Percentiles rank a stretch among this genome's conserved stretches.
phyloP scores from a whole-genome alignment of 1,140 invertebrate species.

The Brachystomella parvula region DNA sequence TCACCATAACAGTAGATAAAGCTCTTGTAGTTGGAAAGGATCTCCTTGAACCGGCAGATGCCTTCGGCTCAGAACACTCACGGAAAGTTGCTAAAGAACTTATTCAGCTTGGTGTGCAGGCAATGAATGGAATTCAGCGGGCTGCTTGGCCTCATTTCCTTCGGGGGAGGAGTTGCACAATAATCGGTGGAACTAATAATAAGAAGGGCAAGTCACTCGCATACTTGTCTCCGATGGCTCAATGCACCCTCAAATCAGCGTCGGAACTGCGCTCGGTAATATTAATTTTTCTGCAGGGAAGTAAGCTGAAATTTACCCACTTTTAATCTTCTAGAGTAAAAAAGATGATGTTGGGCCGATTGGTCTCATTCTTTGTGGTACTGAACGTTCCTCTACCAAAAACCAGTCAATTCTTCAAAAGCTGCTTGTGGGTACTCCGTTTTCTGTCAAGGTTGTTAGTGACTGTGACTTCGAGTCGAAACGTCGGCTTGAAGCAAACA shows the following conservation, averaged over 20 bases:
- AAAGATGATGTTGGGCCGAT: neutral
- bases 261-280: neutral
- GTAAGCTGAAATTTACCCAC: neutral
- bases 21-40: neutral
- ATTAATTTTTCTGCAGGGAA: neutral
- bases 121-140: neutral
- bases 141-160: neutral
- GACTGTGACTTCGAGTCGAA: neutral
- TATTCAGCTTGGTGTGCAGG: neutral
- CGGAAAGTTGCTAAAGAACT: neutral
- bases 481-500: neutral
- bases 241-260: neutral
- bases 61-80: neutral
- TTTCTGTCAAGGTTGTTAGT: neutral
- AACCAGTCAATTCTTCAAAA: neutral
- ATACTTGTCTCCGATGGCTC: slow-evolving; percentile 1
- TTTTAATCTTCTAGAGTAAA: neutral
- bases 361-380: neutral
- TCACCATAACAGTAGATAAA: too few relatives aligned
- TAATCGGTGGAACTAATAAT: neutral
- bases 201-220: slow-evolving; percentile 4
- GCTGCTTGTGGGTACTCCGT: neutral
- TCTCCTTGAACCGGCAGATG: neutral
- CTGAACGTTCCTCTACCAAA: neutral
- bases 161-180: neutral